A percentile compares a stretch with the other conserved stretches of the same genome.
Conservation (phyloP, 1,140 invertebrate genomes). For the Orchesella cincta region DNA sequence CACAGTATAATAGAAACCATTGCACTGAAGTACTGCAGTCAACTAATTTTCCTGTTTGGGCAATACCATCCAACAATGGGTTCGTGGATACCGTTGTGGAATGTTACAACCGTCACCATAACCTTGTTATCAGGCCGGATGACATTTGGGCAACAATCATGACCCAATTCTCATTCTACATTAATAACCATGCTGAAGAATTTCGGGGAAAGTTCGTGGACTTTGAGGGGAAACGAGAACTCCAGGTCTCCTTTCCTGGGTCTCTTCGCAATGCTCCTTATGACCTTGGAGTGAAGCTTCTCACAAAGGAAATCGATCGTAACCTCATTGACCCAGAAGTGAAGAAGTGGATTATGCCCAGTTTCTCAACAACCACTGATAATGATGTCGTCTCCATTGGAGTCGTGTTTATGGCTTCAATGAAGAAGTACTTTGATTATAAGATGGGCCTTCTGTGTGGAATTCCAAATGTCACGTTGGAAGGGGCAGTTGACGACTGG, state of each 20-base stretch:
- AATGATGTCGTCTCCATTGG: conserved; percentile 7
- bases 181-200: conserved; percentile 37
- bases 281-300: not conserved
- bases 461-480: conserved; percentile 34
- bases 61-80: conserved; percentile 17
- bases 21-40: conserved; percentile 30
- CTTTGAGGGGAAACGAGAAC: conserved; percentile 40
- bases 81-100: conserved; percentile 33
- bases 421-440: conserved; percentile 40
- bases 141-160: conserved; percentile 41
- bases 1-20: not conserved
- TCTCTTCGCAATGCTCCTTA: not conserved
- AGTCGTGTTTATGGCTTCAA: conserved; percentile 35
- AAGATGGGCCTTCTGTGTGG: conserved; percentile 35
- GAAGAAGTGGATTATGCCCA: conserved; percentile 10
- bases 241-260: conserved; percentile 5
- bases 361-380: conserved; percentile 7
- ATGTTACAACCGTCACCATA: conserved; percentile 32
- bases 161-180: conserved; percentile 42
- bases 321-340: not conserved
- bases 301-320: not conserved
- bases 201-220: conserved; percentile 37
- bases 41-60: conserved; percentile 10
- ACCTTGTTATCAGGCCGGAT: conserved; percentile 39
- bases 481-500: conserved; percentile 38